Percentiles rank a stretch among this genome's conserved stretches.
Conservation (phyloP, 2,113 vertebrate species). For the Coptodon bakossiorum region DNA sequence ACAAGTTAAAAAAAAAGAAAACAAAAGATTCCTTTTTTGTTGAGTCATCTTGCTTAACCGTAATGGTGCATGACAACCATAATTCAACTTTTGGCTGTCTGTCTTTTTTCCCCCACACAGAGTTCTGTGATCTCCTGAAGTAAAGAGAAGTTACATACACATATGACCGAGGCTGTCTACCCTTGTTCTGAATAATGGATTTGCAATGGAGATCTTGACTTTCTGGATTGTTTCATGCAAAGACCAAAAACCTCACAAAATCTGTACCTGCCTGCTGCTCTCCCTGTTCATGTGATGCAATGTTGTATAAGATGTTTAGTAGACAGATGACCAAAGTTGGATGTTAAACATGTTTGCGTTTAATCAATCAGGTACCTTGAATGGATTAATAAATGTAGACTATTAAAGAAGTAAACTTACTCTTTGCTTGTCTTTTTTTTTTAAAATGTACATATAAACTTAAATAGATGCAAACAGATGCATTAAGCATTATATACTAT, state of each 20-base stretch:
- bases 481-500: background rate
- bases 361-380: background rate
- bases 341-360: constrained; percentile 7
- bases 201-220: background rate
- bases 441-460: background rate
- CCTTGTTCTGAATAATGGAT: background rate
- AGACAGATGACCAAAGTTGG: background rate
- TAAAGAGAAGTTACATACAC: constrained; percentile 12
- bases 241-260: background rate
- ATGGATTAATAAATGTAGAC: constrained; percentile 39
- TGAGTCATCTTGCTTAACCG: background rate
- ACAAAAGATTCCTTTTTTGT: background rate
- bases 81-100: background rate
- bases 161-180: background rate
- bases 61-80: background rate
- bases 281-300: constrained; percentile 17
- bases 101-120: constrained; percentile 35
- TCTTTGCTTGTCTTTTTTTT: background rate
- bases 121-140: constrained; percentile 74
- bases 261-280: constrained; percentile 35
- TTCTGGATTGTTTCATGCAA: constrained; percentile 13
- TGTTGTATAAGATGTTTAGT: background rate
- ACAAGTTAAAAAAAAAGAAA: background rate
- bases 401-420: background rate
- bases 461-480: background rate